phyloP scores from a whole-genome alignment of 2,888 invertebrate genomes.

The Netelia inedita region DNA sequence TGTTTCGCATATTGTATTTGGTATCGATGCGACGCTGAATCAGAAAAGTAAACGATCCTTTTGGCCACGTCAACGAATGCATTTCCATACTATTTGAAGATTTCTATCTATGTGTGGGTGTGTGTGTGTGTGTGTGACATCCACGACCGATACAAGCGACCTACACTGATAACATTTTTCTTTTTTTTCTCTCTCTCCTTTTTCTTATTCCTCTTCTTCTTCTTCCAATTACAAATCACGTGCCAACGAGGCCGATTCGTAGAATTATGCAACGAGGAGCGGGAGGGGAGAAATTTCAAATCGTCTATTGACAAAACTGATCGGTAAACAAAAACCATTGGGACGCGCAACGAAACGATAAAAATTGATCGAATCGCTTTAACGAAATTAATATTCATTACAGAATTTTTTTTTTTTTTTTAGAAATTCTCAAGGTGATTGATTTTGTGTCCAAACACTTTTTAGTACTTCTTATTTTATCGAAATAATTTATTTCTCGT shows the following conservation, averaged over 20 bases:
- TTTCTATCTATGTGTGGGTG: neutral
- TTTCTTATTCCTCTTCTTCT: too few relatives aligned
- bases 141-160: constrained; percentile 22
- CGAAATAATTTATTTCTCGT: too few relatives aligned
- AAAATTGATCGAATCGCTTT: too few relatives aligned
- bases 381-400: too few relatives aligned
- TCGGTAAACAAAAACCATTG: too few relatives aligned
- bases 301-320: too few relatives aligned
- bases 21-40: constrained; percentile 23
- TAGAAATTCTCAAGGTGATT: too few relatives aligned
- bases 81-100: constrained; percentile 31
- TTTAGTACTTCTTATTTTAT: too few relatives aligned
- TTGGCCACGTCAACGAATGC: constrained; percentile 17
- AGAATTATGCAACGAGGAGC: constrained; percentile 33
- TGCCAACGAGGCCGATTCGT: constrained; percentile 15
- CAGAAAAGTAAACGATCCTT: constrained; percentile 57
- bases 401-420: too few relatives aligned
- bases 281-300: neutral
- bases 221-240: constrained; percentile 34
- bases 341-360: too few relatives aligned
- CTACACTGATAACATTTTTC: constrained; percentile 29
- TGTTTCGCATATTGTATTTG: neutral
- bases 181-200: too few relatives aligned
- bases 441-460: too few relatives aligned
- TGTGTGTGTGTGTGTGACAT: neutral